phyloP scores from a whole-genome alignment of 2,888 invertebrate species.

The Aquatica leii region DNA sequence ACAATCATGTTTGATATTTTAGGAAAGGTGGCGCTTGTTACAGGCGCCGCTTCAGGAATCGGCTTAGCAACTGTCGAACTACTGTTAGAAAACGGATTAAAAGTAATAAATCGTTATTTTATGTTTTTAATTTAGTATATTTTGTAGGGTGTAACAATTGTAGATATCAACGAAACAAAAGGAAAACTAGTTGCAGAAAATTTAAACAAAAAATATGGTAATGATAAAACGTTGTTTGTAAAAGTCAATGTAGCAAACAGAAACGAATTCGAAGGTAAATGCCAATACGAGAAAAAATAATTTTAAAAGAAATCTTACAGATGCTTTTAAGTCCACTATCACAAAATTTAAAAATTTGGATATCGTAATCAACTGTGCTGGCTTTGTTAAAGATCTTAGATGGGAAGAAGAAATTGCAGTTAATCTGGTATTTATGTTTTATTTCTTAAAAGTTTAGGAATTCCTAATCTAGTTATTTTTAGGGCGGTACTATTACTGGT shows the following conservation, averaged over 20 bases:
- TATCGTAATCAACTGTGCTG: conserved; percentile 7
- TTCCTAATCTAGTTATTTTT: background rate
- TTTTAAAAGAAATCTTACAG: conserved; percentile 8
- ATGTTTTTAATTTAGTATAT: conserved; percentile 19
- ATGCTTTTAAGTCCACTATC: background rate
- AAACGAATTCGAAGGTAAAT: conserved; percentile 70
- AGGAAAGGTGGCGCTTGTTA: conserved; percentile 75
- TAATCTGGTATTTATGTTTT: background rate
- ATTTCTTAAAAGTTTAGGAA: conserved; percentile 46
- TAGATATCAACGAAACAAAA: conserved; percentile 72
- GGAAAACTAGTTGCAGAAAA: conserved; percentile 71
- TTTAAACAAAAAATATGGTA: conserved; percentile 71
- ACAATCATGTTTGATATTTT: background rate
- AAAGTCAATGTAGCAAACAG: conserved; percentile 78
- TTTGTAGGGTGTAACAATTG: conserved; percentile 69
- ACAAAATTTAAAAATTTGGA: background rate
- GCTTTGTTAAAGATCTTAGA: background rate
- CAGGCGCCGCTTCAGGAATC: conserved; percentile 77
- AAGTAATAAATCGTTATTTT: conserved; percentile 17
- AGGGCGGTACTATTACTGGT: background rate
- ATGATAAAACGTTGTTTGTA: conserved; percentile 73
- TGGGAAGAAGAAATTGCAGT: conserved; percentile 6
- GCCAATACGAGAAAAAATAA: conserved; percentile 20
- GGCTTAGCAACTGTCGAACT: conserved; percentile 74
- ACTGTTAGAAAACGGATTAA: conserved; percentile 69